Base-by-base conservation (phyloP, 1,140 invertebrate species). In the Lordiphosa mommai region DNA sequence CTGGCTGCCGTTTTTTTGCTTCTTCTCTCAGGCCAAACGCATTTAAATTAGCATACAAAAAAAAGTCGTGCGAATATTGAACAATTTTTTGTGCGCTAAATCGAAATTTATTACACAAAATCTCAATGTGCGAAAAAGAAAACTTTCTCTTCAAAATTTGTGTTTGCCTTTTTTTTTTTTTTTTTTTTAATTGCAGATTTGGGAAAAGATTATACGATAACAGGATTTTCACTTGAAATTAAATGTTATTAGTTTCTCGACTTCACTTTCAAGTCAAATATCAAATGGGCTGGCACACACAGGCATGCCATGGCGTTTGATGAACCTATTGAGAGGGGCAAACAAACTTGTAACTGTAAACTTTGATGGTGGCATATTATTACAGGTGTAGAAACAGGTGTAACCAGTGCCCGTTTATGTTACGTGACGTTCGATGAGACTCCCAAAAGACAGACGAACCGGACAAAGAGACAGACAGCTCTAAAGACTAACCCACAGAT, bases 311-410 rank as follows among this genome's bases (percentile, higher is more conserved):
- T 38, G 40, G 64, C 70, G 73, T 73, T 80, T 80, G 73, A 80
- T 79, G 73, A 79, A 79, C 73, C 80, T 73, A 79, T 52, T 52
- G 12, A 40, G 40, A 63, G 69, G 53, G 32, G 34, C 33, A 37
- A 38, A 16, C 14, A 77, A 72, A 56, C 69, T 57, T 69, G 57
- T 59, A 72, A 51, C 68, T 44, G 55, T 56, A 60, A 47, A 48
- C 63, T 55, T 50, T 60, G 73, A 48, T 82, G 70, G 53, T 74
- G 71, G 76, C 76, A 84, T 80, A 82, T 80, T 61, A 80, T 80
- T 80, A 82, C 70, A 80, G 59, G 71, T 50, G 65, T 56, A 40
- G 57, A 84, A 80, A 80, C 76, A 80, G 76, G 76, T 80, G 76
- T 80, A 80, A 76, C 76, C 76, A 80, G 76, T 82, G 77, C 76